These are phyloP conservation scores for Hybognathus amarus DNA, from an alignment of 2,797 vertebrate species.

Conservation along the genomic window DNA sequence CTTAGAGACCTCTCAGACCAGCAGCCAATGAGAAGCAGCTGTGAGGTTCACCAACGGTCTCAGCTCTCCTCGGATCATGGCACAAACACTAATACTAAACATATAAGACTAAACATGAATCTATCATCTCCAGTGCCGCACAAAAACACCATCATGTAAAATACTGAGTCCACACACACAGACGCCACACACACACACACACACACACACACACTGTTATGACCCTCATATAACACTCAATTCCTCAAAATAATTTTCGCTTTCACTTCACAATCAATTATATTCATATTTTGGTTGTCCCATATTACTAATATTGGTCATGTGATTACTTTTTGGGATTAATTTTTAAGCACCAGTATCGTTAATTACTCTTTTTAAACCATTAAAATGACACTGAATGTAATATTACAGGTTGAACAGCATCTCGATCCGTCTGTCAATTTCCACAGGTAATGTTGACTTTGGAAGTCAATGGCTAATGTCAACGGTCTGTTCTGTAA, in stretches of 20 bases:
- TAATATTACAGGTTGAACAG: background rate
- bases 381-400: background rate
- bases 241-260: background rate
- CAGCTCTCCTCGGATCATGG: conserved; percentile 4
- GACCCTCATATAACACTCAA: background rate
- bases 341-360: no score
- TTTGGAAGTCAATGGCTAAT: background rate
- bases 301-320: background rate
- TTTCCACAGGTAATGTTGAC: background rate
- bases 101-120: conserved; percentile 12
- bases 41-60: background rate
- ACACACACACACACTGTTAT: background rate
- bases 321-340: background rate
- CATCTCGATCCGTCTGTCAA: background rate
- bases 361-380: background rate
- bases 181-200: no score
- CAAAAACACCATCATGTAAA: background rate
- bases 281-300: background rate
- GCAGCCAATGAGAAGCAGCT: background rate
- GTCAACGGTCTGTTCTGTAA: no score
- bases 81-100: background rate
- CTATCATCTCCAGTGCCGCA: conserved; percentile 1
- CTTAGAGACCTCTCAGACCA: background rate
- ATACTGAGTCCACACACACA: background rate
- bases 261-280: background rate